Evolutionary conservation across 1,140 invertebrate species (phyloP), one percentile per base, ranked within the genome.

Genomic region (Harpegnathos saltator): DNA sequence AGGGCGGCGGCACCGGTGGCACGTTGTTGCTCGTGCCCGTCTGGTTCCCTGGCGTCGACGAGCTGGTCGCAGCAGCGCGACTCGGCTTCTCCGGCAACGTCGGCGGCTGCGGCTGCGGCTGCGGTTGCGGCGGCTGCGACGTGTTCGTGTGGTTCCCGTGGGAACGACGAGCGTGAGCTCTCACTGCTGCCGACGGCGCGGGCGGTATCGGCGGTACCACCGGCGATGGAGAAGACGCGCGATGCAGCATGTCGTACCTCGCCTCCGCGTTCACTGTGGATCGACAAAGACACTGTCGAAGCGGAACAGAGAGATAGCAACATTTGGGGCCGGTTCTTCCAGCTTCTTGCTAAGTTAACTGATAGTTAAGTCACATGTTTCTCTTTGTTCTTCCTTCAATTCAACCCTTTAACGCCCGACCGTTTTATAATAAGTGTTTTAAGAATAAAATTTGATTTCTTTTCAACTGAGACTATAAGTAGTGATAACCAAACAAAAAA

Each of bases 171-270:
- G 81, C 52, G 44, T 92, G 92, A 82, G 93, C 63, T 90, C 92
- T 88, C 63, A 85, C 78, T 22, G 87, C 78, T 0, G 94, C 91
- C 3, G 92, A 92, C 1, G 92, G 93, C 4, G 65, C 74, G 1
- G 88, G 82, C 7, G 92, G 91, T 56, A 90, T 92, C 17, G 84
- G 58, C 9, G 88, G 88, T 33, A 93, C 90, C 12, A 89, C 82
- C 12, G 90, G 86, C 11, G 90, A 92, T 0, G 93, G 92, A 12
- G 93, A 94, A 7, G 92, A 92, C 0, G 93, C 93, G 48, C 92
- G 86, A 71, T 94, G 94, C 66, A 95, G 82, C 90, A 94, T 93
- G 62, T 95, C 94, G 75, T 95, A 95, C 50, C 94, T 93, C 52
- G 93, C 90, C 78, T 95, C 94, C 12, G 87, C 91, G 22, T 89